phyloP scores from a whole-genome alignment of 2,888 invertebrate species.

The Melanophora roralis region DNA sequence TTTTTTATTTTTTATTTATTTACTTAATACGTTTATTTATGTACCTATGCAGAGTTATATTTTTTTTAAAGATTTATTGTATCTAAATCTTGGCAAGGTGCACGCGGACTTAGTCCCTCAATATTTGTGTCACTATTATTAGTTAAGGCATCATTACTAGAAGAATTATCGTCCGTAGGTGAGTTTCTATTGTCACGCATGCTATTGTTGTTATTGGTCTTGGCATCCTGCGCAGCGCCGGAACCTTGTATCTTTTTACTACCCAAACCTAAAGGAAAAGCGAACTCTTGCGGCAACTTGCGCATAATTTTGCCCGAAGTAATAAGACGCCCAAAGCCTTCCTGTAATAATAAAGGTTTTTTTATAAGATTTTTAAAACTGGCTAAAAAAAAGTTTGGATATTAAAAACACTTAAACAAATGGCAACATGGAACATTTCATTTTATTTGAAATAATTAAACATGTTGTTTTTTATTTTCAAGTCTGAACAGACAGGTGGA shows the following conservation, averaged over 20 bases:
- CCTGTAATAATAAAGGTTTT: too few relatives aligned
- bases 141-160: slow-evolving; percentile 55
- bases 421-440: too few relatives aligned
- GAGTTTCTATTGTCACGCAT: slow-evolving; percentile 70
- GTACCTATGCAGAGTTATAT: not conserved
- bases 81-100: slow-evolving; percentile 85
- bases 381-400: slow-evolving; percentile 9
- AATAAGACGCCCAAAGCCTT: slow-evolving; percentile 97
- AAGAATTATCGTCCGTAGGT: slow-evolving; percentile 67
- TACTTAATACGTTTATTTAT: not conserved
- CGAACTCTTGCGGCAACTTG: slow-evolving; percentile 89
- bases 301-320: slow-evolving; percentile 98
- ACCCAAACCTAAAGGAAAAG: slow-evolving; percentile 81
- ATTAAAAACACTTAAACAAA: too few relatives aligned
- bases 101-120: slow-evolving; percentile 78
- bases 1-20: slow-evolving; percentile 16
- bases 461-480: too few relatives aligned
- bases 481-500: too few relatives aligned
- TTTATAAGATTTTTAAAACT: too few relatives aligned
- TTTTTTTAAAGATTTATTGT: slow-evolving; percentile 82
- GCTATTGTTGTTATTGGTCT: slow-evolving; percentile 64
- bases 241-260: slow-evolving; percentile 74
- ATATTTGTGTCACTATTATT: slow-evolving; percentile 58
- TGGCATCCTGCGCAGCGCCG: slow-evolving; percentile 57
- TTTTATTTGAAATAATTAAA: too few relatives aligned